Evolutionary conservation across 2,888 invertebrate species (phyloP).

Genomic region (Chymomyza procnemis): DNA sequence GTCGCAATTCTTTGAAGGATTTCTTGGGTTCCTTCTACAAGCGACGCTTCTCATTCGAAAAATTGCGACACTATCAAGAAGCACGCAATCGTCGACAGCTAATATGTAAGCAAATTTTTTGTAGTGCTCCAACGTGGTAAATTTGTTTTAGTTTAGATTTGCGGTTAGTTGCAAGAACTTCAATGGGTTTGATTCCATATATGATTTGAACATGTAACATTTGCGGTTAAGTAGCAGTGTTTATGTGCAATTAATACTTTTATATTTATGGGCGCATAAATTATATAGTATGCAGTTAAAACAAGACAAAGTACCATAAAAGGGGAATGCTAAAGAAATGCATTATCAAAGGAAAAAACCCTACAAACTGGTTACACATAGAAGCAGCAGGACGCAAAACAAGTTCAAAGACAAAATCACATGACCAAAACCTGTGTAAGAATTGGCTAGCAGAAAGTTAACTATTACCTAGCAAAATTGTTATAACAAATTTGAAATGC

Average conservation of each 20-base stretch:
- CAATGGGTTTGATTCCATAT: neutral
- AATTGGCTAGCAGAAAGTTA: neutral
- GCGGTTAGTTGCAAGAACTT: neutral
- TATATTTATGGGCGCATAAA: neutral
- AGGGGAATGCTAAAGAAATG: conserved; percentile 11
- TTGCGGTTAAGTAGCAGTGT: neutral
- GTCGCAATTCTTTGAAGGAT: conserved; percentile 61
- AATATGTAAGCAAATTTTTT: conserved; percentile 45
- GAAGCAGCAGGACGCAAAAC: conserved; percentile 18
- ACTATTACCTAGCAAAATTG: no score
- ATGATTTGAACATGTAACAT: neutral
- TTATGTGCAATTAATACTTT: neutral
- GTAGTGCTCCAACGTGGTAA: no score
- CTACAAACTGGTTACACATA: conserved; percentile 39
- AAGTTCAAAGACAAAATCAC: conserved; percentile 39
- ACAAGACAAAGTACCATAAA: conserved; percentile 10
- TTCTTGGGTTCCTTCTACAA: conserved; percentile 52
- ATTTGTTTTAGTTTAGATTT: neutral
- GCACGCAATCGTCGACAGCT: conserved; percentile 47
- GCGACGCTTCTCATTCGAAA: conserved; percentile 58
- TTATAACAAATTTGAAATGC: neutral
- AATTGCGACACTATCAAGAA: conserved; percentile 46
- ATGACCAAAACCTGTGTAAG: neutral
- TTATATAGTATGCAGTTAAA: neutral
- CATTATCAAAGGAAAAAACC: conserved; percentile 35